phyloP scores from a whole-genome alignment of 2,888 invertebrate genomes.

The Thymelicus sylvestris region DNA sequence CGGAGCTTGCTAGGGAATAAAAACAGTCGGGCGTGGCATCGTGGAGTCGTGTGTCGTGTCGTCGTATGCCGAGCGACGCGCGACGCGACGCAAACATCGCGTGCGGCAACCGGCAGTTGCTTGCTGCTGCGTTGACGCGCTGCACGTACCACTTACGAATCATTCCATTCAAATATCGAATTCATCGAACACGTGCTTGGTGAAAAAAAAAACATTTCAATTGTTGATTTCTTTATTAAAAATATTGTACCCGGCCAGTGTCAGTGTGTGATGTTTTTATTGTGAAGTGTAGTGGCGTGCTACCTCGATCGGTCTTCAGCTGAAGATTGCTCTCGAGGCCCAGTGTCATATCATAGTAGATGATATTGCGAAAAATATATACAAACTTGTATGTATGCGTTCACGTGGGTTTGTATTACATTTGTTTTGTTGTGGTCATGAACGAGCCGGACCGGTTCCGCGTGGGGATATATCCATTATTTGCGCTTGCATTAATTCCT shows the following conservation, averaged over 20 bases:
- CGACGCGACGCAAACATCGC: slow-evolving; percentile 39
- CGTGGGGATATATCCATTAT: slow-evolving; percentile 40
- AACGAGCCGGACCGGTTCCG: slow-evolving; percentile 56
- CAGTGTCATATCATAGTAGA: slow-evolving; percentile 23
- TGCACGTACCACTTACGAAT: slow-evolving; percentile 48
- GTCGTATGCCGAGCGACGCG: slow-evolving; percentile 37
- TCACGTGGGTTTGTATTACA: slow-evolving; percentile 43
- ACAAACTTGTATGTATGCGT: slow-evolving; percentile 28
- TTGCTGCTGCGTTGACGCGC: slow-evolving; percentile 48
- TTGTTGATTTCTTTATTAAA: slow-evolving; percentile 18
- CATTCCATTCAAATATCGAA: slow-evolving; percentile 47
- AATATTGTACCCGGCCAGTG: slow-evolving; percentile 40
- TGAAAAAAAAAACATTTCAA: slow-evolving; percentile 31
- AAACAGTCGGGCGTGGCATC: slow-evolving; percentile 72
- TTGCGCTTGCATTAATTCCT: slow-evolving; percentile 33
- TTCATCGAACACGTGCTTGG: slow-evolving; percentile 44
- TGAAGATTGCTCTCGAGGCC: slow-evolving; percentile 30
- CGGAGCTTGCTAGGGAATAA: slow-evolving; percentile 48
- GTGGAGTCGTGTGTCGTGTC: slow-evolving; percentile 1
- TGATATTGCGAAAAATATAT: slow-evolving; percentile 21
- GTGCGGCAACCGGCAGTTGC: slow-evolving; percentile 51
- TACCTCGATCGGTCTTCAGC: slow-evolving; percentile 31
- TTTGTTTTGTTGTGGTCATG: slow-evolving; percentile 47
- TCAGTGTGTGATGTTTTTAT: slow-evolving; percentile 37
- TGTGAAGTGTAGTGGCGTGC: slow-evolving; percentile 34